A percentile compares a stretch with the other conserved stretches of the same genome.
Conservation (phyloP, 2,888 invertebrate genomes). For the Phragmatobia fuliginosa region DNA sequence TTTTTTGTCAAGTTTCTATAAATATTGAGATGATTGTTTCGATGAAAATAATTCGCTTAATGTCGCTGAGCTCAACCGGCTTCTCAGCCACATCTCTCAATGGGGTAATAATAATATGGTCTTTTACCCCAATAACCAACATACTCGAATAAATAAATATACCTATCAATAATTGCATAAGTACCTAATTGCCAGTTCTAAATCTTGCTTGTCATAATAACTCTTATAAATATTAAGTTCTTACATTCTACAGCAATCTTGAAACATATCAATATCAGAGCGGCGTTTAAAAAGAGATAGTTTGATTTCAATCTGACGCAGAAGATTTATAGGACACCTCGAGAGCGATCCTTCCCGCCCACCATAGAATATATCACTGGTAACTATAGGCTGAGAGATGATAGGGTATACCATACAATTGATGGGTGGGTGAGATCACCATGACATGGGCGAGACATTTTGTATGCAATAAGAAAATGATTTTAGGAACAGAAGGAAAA, state of each 20-base stretch:
- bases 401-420: conserved; percentile 32
- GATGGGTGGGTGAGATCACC: conserved; percentile 4
- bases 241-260: conserved; percentile 35
- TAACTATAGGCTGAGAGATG: conserved; percentile 52
- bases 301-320: conserved; percentile 57
- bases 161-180: too few species aligned
- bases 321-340: conserved; percentile 64
- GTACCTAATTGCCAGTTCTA: not conserved
- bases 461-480: too few species aligned
- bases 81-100: too few species aligned
- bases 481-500: too few species aligned
- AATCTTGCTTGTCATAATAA: not conserved
- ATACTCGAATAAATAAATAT: too few species aligned
- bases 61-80: too few species aligned
- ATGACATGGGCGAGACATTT: not conserved
- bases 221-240: conserved; percentile 9
- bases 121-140: too few species aligned
- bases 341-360: conserved; percentile 53
- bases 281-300: conserved; percentile 36
- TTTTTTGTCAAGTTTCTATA: not conserved
- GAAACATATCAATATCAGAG: conserved; percentile 50
- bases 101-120: too few species aligned
- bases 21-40: not conserved
- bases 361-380: conserved; percentile 53
- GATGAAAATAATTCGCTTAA: not conserved